Conservation (phyloP, 2,888 invertebrate genomes). For the Heliconius charithonia region DNA sequence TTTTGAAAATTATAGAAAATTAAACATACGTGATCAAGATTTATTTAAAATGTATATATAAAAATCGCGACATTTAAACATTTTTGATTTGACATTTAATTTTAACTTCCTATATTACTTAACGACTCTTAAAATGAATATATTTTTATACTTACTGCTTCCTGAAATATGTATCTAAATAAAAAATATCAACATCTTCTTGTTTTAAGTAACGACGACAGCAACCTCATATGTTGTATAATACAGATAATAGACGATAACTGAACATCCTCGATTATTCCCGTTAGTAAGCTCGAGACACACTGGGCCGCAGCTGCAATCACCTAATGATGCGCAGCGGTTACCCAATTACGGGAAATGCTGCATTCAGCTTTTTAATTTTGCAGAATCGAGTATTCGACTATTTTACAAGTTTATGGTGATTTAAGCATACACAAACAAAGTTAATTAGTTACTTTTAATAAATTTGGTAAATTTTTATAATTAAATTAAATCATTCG, state of each 20-base stretch:
- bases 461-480: not conserved
- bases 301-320: constrained; percentile 70
- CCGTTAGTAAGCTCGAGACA: constrained; percentile 38
- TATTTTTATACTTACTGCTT: too few relatives aligned
- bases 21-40: too few relatives aligned
- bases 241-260: constrained; percentile 2
- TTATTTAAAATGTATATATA: too few relatives aligned
- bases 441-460: not conserved
- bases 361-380: constrained; percentile 69
- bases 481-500: not conserved
- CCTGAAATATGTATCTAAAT: too few relatives aligned
- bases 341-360: constrained; percentile 74
- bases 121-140: too few relatives aligned
- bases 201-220: not conserved
- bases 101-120: too few relatives aligned
- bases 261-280: constrained; percentile 9
- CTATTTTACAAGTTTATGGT: constrained; percentile 5
- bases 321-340: constrained; percentile 78
- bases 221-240: not conserved
- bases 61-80: too few relatives aligned
- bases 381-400: constrained; percentile 13
- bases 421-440: not conserved
- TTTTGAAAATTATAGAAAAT: too few relatives aligned
- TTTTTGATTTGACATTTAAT: too few relatives aligned
- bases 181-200: too few relatives aligned